Evolutionary conservation across 1,140 invertebrate species (phyloP).

Genomic region (Drosophila pallidifrons): DNA sequence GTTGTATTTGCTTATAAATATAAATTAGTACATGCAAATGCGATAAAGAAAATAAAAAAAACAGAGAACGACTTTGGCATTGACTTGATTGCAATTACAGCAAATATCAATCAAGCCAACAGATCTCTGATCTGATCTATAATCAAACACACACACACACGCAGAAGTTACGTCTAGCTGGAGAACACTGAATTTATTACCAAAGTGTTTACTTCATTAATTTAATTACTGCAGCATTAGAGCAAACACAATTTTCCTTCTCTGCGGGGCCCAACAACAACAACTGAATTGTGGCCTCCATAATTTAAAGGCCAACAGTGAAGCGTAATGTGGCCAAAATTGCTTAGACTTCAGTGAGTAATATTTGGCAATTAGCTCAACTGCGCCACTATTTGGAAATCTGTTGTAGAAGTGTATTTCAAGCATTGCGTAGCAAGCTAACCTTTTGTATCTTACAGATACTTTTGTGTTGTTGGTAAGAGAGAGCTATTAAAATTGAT

Average conservation of each 20-base stretch:
- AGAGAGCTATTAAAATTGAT: too few species aligned
- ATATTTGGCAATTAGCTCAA: conserved; percentile 28
- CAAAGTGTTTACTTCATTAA: conserved; percentile 38
- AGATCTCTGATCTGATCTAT: conserved; percentile 22
- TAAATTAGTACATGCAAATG: conserved; percentile 51
- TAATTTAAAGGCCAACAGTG: conserved; percentile 10
- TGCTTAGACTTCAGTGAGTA: conserved; percentile 23
- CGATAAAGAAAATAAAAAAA: conserved; percentile 40
- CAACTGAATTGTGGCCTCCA: conserved; percentile 1
- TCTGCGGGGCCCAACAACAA: background rate
- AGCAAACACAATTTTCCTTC: conserved; percentile 5
- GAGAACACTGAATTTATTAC: conserved; percentile 8
- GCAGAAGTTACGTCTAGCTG: too few species aligned
- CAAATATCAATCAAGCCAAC: conserved; percentile 65
- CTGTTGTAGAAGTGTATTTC: background rate
- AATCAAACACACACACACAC: conserved; percentile 6
- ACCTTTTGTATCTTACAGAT: conserved; percentile 2
- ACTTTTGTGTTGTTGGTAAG: background rate
- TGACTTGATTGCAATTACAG: conserved; percentile 65
- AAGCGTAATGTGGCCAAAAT: conserved; percentile 9
- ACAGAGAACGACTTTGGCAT: conserved; percentile 51
- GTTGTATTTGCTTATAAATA: conserved; percentile 30
- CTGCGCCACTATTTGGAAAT: conserved; percentile 20
- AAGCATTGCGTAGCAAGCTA: background rate
- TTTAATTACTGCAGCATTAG: conserved; percentile 31